Evolutionary conservation across 1,140 invertebrate genomes (phyloP), one percentile per base, ranked within the genome.

Genomic region (Bombyx mandarina): DNA sequence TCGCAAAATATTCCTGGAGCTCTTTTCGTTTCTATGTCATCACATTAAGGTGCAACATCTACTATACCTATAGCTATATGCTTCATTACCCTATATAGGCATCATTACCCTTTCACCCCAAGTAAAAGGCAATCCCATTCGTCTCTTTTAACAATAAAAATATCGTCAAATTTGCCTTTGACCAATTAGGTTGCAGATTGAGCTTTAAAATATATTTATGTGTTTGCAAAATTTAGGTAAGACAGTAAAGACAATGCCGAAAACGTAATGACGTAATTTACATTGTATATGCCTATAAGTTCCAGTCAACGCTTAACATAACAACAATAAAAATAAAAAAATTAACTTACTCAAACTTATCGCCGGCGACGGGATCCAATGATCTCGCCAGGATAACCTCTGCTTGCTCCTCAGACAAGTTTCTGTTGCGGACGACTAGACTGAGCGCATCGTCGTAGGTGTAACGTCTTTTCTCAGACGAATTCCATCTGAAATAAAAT

Each of bases 371-470:
- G 58, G 73, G 66, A 6, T 70, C 69, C 45, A 91, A 67, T 18
- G 75, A 71, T 59, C 91, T 80, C 44, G 88, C 74, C n/a, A 91
- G 71, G 5, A 92, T 58, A 42, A 79, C 76, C 58, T 88, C 70
- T 7, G 90, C 90, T 51, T 89, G 81, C 59, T 84, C 73, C 18
- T 66, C 67, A 9, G 74, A 79, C 35, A 91, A 56, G 6, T 57
- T 57, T 26, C 77, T 77, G 1, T 60, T 49, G 56, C 88, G 68
- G 45, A 82, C 75, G 7, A 91, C 53, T 42, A 82, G 73, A 7
- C 88, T 58, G 3, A 91, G 45, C 5, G 89, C 81, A 72, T 91
- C 86, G 12, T 91, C 83, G 56, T 88, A 88, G 2, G 87, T 86
- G 26, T 70, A 62, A 10, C 57, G 46, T 18, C 52, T 63, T 35